phyloP scores from a whole-genome alignment of 2,797 vertebrate genomes.

The Choloepus didactylus region DNA sequence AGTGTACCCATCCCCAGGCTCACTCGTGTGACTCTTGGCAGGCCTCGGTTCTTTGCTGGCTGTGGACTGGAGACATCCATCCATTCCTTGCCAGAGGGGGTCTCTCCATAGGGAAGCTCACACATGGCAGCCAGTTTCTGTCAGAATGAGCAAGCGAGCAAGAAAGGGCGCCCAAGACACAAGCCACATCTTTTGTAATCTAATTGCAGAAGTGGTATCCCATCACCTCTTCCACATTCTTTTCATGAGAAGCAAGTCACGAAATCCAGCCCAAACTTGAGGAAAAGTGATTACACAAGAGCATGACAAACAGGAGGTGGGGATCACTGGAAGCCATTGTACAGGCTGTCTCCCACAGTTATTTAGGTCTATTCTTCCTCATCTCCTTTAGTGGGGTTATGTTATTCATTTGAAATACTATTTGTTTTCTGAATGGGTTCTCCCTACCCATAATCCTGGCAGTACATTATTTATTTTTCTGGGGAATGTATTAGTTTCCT shows the following conservation, averaged over 20 bases:
- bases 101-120: background rate
- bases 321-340: background rate
- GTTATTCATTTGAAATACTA: background rate
- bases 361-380: background rate
- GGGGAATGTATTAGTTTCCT: too few species aligned
- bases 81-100: background rate
- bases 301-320: background rate
- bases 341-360: background rate
- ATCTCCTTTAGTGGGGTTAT: background rate
- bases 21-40: background rate
- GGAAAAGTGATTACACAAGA: background rate
- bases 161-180: background rate
- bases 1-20: background rate
- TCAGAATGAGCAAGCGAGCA: background rate
- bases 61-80: background rate
- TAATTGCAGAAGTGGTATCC: background rate
- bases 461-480: conserved; percentile 26
- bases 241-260: background rate
- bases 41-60: background rate
- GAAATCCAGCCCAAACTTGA: background rate
- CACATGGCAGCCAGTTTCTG: background rate
- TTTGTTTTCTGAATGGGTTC: background rate
- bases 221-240: background rate
- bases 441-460: background rate
- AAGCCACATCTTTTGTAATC: background rate